phyloP scores from a whole-genome alignment of 2,797 vertebrate genomes.

The Heliangelus exortis region DNA sequence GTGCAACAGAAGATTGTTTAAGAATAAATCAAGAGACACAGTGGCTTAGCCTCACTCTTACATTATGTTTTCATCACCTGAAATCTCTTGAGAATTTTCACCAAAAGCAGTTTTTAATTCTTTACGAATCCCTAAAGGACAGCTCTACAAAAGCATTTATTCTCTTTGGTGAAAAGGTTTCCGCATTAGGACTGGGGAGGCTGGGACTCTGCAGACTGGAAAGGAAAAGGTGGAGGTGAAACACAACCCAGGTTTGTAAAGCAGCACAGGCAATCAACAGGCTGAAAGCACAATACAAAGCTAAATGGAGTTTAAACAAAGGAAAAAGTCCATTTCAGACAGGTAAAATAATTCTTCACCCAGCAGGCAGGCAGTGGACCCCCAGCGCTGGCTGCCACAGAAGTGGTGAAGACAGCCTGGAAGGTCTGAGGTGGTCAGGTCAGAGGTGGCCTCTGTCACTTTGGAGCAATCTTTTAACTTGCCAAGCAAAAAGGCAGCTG shows the following conservation, averaged over 20 bases:
- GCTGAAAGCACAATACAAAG: neutral
- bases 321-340: neutral
- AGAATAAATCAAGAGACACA: neutral
- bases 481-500: neutral
- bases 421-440: neutral
- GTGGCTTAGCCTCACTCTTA: neutral
- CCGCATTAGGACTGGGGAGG: neutral
- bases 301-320: neutral
- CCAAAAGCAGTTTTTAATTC: neutral
- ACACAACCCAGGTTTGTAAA: neutral
- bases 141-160: neutral
- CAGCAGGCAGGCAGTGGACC: neutral
- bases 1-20: neutral
- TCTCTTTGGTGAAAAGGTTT: neutral
- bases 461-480: neutral
- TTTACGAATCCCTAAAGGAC: neutral
- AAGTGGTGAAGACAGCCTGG: neutral
- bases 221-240: neutral
- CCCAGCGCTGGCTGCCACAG: accelerated
- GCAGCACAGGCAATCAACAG: neutral
- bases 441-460: neutral
- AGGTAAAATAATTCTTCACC: neutral
- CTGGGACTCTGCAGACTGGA: neutral
- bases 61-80: neutral
- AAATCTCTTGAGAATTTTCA: neutral